Evolutionary conservation across 2,888 invertebrate genomes (phyloP).

Genomic region (Ophioninae sp.): DNA sequence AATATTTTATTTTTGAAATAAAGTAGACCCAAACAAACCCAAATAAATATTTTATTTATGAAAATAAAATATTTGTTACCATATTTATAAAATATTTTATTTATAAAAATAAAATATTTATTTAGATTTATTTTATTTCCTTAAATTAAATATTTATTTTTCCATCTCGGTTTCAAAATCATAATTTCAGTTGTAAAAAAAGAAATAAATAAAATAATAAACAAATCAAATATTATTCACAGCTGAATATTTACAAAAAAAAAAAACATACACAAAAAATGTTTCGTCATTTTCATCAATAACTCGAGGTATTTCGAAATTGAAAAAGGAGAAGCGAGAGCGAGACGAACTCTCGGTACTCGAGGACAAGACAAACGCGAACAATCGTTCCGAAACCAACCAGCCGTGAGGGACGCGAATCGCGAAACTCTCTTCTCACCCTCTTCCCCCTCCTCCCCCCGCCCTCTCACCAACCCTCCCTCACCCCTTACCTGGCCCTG

Average conservation of each 20-base stretch:
- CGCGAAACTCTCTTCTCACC: slow-evolving; percentile 46
- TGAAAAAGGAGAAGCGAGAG: slow-evolving; percentile 31
- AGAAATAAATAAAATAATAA: no score
- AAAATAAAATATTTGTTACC: no score
- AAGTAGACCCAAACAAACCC: no score
- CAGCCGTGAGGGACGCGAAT: slow-evolving; percentile 63
- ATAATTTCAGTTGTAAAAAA: no score
- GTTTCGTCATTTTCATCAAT: not conserved
- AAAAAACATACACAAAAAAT: slow-evolving; percentile 44
- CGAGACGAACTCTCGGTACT: slow-evolving; percentile 13
- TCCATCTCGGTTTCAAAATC: no score
- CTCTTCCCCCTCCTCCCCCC: slow-evolving; percentile 14
- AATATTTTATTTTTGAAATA: no score
- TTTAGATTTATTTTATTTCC: no score
- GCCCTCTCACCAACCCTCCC: not conserved
- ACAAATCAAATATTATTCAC: no score
- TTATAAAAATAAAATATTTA: no score
- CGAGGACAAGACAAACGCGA: slow-evolving; percentile 63
- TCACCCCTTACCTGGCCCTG: slow-evolving; percentile 26
- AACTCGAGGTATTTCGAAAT: slow-evolving; percentile 9
- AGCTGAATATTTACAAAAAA: not conserved
- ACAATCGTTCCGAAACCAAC: slow-evolving; percentile 65
- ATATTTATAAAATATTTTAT: no score
- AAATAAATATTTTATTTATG: no score
- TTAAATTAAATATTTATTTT: no score